Base-by-base conservation (phyloP, 1,140 invertebrate species). In the Neodiprion lecontei region DNA sequence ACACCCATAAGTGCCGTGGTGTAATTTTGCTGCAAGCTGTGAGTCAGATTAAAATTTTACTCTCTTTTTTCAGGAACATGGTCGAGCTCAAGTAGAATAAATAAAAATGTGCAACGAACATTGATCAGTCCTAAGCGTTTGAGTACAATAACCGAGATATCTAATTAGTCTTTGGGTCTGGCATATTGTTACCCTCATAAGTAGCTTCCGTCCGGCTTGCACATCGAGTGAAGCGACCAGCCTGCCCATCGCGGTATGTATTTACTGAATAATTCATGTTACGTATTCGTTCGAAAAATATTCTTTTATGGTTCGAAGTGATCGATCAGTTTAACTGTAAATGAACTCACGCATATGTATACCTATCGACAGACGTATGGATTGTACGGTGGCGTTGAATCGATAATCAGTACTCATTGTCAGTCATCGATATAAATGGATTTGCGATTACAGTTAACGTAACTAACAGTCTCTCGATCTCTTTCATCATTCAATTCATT, bases 1-100 rank as follows among this genome's bases (percentile, higher is more conserved):
- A 91, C 85, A n/a, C 95, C 95, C 67, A 95, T 80, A 4, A 94
- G 75, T 1, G 91, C 93, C 14, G 89, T 88, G 10, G 93, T 89
- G 76, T 92, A 93, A 75, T 93, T 89, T 17, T 82, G 80, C 7
- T 86, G 77, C 28, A 92, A 86, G 28, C 94, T 95, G 81, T 73
- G 88, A 76, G 83, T 72, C 48, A 74, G 77, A 72, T 12, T 73
- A 61, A 68, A 73, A 70, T 67, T 48, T 49, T 28, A 40, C 2
- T 5, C 5, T 40, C 28, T 1, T 40, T 40, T 40, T 40, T 40
- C 5, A 40, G 28, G 28, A 40, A 40, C 28, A 40, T 3, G 28
- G 5, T 40, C 28, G 5, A 40, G 1, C 28, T 40, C 28, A 40
- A 40, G 28, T 40, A 40, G 5, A 40, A 40, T 2, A 40, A 40